Conservation (phyloP, 37 sponge, comb jelly and placozoan genomes). For the Aphrocallistes beatrix region DNA sequence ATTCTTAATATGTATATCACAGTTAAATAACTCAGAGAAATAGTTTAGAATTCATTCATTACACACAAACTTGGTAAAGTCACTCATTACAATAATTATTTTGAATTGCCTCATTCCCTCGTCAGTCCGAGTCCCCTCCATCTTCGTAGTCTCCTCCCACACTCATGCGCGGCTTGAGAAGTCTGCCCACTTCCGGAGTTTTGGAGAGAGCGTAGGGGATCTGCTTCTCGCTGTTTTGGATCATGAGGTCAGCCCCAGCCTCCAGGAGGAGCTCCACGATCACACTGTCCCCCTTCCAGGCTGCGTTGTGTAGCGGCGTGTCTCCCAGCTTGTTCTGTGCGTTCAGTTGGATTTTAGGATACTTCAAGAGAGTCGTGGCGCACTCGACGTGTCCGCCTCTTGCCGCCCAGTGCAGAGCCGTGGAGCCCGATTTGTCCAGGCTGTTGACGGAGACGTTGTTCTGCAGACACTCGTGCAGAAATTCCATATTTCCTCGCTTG, state of each 20-base stretch:
- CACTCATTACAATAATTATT: too few species aligned
- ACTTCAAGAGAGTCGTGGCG: constrained; percentile 37
- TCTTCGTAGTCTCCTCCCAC: constrained; percentile 13
- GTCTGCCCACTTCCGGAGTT: not conserved
- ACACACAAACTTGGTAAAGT: too few species aligned
- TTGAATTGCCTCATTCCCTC: too few species aligned
- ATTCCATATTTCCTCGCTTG: constrained; percentile 84
- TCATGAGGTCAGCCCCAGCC: constrained; percentile 43
- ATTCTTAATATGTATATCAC: too few species aligned
- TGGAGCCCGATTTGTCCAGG: constrained; percentile 95
- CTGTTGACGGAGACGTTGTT: constrained; percentile 93
- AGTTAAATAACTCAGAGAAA: too few species aligned
- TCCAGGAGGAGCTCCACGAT: constrained; percentile 65
- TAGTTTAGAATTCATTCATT: too few species aligned
- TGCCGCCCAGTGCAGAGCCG: constrained; percentile 95
- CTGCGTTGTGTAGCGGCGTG: constrained; percentile 91
- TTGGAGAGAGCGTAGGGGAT: constrained; percentile 41
- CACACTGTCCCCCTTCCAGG: constrained; percentile 83
- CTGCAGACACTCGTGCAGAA: constrained; percentile 71
- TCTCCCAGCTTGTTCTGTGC: constrained; percentile 94
- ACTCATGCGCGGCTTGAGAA: not conserved
- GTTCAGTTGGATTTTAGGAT: constrained; percentile 59
- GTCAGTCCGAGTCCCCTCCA: constrained; percentile 30
- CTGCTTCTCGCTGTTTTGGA: constrained; percentile 78
- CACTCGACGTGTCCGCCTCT: constrained; percentile 80